A percentile compares a stretch with the other conserved stretches of the same genome.
Conservation (phyloP, 2,797 vertebrate species). For the Sciurus vulgaris region DNA sequence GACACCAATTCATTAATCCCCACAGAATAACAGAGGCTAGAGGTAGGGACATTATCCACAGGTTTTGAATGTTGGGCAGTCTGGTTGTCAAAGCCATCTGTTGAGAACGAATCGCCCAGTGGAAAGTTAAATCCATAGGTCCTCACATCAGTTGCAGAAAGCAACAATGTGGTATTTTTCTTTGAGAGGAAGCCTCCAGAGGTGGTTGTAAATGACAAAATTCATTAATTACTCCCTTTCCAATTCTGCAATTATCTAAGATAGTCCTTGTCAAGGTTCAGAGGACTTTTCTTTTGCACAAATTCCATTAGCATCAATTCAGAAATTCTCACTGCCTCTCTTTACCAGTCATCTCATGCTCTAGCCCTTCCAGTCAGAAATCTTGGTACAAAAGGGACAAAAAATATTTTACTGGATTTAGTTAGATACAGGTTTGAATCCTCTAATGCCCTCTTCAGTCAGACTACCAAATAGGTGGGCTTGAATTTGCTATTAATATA, state of each 20-base stretch:
- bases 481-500: not conserved
- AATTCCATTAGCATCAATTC: not conserved
- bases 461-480: not conserved
- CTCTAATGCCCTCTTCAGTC: not conserved
- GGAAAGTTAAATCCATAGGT: not conserved
- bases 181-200: not conserved
- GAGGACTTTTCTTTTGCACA: not conserved
- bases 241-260: not conserved
- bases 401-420: not conserved
- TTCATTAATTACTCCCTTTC: not conserved
- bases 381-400: not conserved
- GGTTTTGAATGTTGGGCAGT: not conserved
- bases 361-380: not conserved
- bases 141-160: not conserved
- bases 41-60: rapidly evolving
- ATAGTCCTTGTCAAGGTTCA: not conserved
- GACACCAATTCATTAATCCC: not conserved
- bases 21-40: not conserved
- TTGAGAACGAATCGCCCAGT: not conserved
- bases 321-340: not conserved
- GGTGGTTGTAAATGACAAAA: not conserved
- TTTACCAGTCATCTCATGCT: not conserved
- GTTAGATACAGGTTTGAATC: not conserved
- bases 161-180: not conserved
- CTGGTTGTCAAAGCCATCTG: not conserved